A percentile compares a stretch with the other conserved stretches of the same genome.
phyloP scores from a whole-genome alignment of 2,113 vertebrate genomes.

The Ptyas mucosa region DNA sequence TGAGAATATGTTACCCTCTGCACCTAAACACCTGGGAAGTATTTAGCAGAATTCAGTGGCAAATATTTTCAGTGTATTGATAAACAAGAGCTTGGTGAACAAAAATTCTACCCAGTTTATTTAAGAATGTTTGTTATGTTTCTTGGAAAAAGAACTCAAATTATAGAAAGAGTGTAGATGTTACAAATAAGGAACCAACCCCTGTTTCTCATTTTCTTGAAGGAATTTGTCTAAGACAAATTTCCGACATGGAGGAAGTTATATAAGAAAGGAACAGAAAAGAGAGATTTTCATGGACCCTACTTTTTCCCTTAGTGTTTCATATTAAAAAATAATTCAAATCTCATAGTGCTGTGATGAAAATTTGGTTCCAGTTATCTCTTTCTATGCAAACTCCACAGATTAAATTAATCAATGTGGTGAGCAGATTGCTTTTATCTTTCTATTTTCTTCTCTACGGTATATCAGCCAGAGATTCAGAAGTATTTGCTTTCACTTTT shows the following conservation, averaged over 20 bases:
- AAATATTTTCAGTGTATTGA: slow-evolving; percentile 30
- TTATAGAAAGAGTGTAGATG: slow-evolving; percentile 26
- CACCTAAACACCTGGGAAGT: slow-evolving; percentile 12
- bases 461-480: not conserved
- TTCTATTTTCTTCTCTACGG: not conserved
- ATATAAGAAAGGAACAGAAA: not conserved
- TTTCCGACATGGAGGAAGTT: slow-evolving; percentile 2
- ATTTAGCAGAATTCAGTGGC: slow-evolving; percentile 8
- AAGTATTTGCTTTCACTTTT: not conserved
- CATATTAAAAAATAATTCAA: slow-evolving; percentile 2
- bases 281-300: not conserved
- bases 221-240: not conserved
- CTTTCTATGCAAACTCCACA: not conserved
- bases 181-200: not conserved
- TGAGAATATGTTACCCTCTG: slow-evolving; percentile 38
- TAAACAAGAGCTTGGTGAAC: slow-evolving; percentile 37
- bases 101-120: not conserved
- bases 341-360: not conserved
- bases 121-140: slow-evolving; percentile 36
- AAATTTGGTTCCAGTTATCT: not conserved
- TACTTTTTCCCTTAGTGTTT: not conserved
- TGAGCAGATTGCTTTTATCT: not conserved
- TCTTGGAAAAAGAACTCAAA: slow-evolving; percentile 22
- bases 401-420: not conserved
- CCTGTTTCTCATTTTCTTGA: slow-evolving; percentile 12